Evolutionary conservation across 2,888 invertebrate genomes (phyloP).

Genomic region (Imbricaverruca yamaguchii): DNA sequence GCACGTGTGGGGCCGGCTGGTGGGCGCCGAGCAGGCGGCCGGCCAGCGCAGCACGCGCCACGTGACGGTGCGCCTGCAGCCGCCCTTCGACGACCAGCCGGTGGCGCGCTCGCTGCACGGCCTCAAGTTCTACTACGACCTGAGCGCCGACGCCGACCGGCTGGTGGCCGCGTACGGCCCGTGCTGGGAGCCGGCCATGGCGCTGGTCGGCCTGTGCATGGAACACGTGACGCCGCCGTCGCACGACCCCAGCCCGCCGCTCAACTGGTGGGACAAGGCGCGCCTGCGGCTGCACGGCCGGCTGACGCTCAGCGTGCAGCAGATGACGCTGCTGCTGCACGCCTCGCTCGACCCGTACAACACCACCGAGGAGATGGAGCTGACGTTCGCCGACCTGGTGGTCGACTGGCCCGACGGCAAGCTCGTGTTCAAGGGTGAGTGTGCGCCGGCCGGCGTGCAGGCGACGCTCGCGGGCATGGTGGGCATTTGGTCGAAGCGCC

Average conservation of each 20-base stretch:
- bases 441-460: not conserved
- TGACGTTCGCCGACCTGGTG: constrained; percentile 86
- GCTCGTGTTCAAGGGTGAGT: constrained; percentile 29
- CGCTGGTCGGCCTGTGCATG: constrained; percentile 72
- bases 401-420: constrained; percentile 92
- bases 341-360: constrained; percentile 97
- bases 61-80: not conserved
- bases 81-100: constrained; percentile 13
- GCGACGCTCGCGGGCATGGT: constrained; percentile 36
- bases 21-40: constrained; percentile 75
- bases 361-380: constrained; percentile 97
- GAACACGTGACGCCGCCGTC: constrained; percentile 50
- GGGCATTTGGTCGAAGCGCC: too few species aligned
- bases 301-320: constrained; percentile 64
- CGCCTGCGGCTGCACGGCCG: constrained; percentile 86
- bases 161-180: constrained; percentile 94
- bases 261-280: constrained; percentile 97
- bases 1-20: constrained; percentile 78
- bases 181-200: constrained; percentile 97
- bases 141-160: constrained; percentile 84
- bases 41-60: not conserved
- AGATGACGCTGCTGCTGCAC: constrained; percentile 83
- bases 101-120: constrained; percentile 65
- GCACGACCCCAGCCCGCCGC: constrained; percentile 81
- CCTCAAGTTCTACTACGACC: constrained; percentile 94